Conservation (phyloP, 1,140 invertebrate genomes). For the Ceratoteleas bidentatus region DNA sequence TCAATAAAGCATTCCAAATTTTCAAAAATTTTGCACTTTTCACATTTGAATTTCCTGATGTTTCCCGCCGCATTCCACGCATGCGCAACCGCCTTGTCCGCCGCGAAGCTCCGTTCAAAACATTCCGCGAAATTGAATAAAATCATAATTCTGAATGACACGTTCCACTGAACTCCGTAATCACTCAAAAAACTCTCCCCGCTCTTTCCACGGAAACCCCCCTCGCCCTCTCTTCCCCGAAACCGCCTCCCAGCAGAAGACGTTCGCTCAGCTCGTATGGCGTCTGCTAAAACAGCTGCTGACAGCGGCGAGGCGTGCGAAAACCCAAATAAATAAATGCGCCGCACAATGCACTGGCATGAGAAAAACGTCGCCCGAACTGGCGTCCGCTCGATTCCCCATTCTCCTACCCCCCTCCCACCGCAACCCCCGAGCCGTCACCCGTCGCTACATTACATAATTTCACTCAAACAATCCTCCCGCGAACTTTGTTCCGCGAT, state of each 20-base stretch:
- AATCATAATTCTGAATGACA: no score
- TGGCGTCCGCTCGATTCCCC: no score
- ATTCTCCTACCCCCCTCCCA: no score
- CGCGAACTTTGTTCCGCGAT: neutral
- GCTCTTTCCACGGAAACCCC: no score
- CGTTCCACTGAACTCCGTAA: no score
- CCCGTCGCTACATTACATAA: no score
- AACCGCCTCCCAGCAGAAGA: constrained; percentile 32
- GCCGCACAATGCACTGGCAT: neutral
- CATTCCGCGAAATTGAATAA: neutral
- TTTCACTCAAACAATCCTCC: no score
- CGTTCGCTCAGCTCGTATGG: constrained; percentile 21
- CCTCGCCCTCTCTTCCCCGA: neutral
- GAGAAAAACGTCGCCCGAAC: constrained; percentile 2
- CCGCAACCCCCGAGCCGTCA: no score
- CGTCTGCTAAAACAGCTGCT: constrained; percentile 62
- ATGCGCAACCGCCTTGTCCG: neutral
- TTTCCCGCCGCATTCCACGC: constrained; percentile 4
- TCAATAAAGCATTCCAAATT: no score
- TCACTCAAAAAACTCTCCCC: no score
- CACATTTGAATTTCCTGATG: no score
- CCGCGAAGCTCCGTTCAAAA: neutral
- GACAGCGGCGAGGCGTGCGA: constrained; percentile 30
- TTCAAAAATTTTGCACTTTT: no score
- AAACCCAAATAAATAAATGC: constrained; percentile 24